Evolutionary conservation across 2,797 vertebrate species (phyloP), one percentile per base, ranked within the genome.

Genomic region (Moxostoma hubbsi): DNA sequence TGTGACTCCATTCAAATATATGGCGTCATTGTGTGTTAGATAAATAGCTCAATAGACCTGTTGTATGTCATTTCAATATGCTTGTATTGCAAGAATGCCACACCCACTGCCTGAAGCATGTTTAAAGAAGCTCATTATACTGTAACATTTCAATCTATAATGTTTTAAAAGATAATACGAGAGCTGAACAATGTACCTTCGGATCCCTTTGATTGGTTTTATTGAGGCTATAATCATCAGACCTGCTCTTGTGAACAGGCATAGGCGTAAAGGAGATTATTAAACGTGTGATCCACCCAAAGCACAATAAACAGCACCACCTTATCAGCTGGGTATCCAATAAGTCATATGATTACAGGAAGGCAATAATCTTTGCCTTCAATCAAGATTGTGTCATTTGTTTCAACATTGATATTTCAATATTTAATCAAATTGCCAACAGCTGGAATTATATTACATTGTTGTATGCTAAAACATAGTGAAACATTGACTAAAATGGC

Each of bases 1-100:
- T 63, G 62, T 85, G 81, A 63, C 69, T 77, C 70, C 80, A 74
- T 70, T 78, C 91, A 92, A 79, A 71, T 64, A 81, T 73, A 72
- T 79, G 45, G 61, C 7, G 9, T 83, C 73, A 70, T 51, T 66
- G 51, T 57, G 16, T 68, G 63, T 16, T 15, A 77, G 80, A 83
- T 77, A 65, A 75, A 73, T 8, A n/a, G 49, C 71, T 85, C 55
- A 75, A 77, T 81, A 16, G 81, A 80, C 80, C 69, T 77, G 84
- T 85, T 85, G 74, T 74, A 67, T 66, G 54, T 58, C 72, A 59
- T 77, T 51, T 43, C 66, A 18, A 24, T 54, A 62, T 46, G 53
- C 43, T 18, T 73, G 11, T n/a, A 72, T 54, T 55, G 71, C 45
- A 12, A 12, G 55, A n/a, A 73, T 68, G 24, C 68, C 68, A 7